Evolutionary conservation across 2,797 vertebrate species (phyloP).

Genomic region (Cynopterus sphinx): DNA sequence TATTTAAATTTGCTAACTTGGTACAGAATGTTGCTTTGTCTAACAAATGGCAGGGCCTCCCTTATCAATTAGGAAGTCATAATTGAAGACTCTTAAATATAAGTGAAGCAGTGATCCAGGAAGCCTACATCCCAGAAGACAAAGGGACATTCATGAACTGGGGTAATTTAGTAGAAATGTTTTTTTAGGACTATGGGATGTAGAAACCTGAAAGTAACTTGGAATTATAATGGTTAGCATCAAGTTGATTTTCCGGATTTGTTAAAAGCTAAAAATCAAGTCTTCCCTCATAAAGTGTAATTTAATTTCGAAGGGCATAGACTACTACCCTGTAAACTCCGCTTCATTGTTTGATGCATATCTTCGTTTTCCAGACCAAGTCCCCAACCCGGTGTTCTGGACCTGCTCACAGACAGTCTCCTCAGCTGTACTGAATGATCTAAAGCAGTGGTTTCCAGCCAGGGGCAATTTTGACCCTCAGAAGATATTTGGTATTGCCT

Average conservation of each 20-base stretch:
- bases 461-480: not conserved
- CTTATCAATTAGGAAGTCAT: not conserved
- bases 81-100: not conserved
- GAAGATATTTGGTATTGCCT: not conserved
- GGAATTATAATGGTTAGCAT: not conserved
- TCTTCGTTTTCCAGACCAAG: not conserved
- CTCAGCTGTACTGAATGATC: not conserved
- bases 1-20: not conserved
- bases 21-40: not conserved
- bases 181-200: not conserved
- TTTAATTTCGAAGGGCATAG: not conserved
- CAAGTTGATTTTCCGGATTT: conserved; percentile 4
- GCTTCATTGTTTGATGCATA: not conserved
- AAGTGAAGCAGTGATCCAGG: not conserved
- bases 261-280: not conserved
- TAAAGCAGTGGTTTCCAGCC: not conserved
- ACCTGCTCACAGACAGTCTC: not conserved
- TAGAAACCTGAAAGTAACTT: not conserved
- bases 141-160: not conserved
- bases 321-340: not conserved
- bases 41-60: not conserved
- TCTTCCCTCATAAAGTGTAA: not conserved
- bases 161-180: not conserved
- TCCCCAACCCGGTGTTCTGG: not conserved
- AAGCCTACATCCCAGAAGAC: not conserved